A percentile compares a stretch with the other conserved stretches of the same genome.
Conservation (phyloP, 1,140 invertebrate genomes). For the Pseudachorutes palmiensis region DNA sequence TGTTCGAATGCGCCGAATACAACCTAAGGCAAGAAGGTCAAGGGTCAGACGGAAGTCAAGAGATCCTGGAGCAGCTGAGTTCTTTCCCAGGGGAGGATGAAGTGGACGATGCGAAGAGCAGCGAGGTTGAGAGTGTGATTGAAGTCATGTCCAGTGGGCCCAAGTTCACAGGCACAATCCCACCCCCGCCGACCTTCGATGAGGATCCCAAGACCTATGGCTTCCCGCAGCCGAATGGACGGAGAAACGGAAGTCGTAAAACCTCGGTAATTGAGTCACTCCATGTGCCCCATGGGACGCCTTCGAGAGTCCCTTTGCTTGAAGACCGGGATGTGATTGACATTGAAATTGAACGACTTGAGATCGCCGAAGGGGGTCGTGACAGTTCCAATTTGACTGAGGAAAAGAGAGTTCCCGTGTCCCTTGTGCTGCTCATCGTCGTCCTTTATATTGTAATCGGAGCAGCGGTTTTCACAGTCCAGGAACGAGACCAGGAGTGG, state of each 20-base stretch:
- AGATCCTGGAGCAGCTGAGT: constrained; percentile 26
- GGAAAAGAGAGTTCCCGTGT: constrained; percentile 53
- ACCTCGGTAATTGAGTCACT: neutral
- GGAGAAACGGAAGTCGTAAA: neutral
- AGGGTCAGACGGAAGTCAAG: constrained; percentile 36
- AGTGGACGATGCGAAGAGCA: constrained; percentile 37
- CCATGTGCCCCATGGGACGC: constrained; percentile 50
- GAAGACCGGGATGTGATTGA: constrained; percentile 45
- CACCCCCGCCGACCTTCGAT: constrained; percentile 13
- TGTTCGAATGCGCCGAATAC: constrained; percentile 42
- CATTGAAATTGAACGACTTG: constrained; percentile 31
- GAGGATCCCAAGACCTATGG: neutral
- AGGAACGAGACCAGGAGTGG: constrained; percentile 71
- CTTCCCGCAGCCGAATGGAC: neutral
- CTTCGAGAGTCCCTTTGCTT: constrained; percentile 61
- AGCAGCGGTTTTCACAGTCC: constrained; percentile 59
- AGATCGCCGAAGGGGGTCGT: constrained; percentile 14
- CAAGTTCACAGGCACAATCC: neutral
- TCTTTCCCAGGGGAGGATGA: neutral
- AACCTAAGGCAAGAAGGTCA: constrained; percentile 41
- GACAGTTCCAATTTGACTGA: neutral
- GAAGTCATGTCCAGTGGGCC: constrained; percentile 12
- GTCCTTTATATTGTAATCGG: constrained; percentile 62
- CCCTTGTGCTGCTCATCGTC: constrained; percentile 59
- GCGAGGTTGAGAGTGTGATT: constrained; percentile 42